phyloP scores from a whole-genome alignment of 2,888 invertebrate species.

The Campoplex capitator region DNA sequence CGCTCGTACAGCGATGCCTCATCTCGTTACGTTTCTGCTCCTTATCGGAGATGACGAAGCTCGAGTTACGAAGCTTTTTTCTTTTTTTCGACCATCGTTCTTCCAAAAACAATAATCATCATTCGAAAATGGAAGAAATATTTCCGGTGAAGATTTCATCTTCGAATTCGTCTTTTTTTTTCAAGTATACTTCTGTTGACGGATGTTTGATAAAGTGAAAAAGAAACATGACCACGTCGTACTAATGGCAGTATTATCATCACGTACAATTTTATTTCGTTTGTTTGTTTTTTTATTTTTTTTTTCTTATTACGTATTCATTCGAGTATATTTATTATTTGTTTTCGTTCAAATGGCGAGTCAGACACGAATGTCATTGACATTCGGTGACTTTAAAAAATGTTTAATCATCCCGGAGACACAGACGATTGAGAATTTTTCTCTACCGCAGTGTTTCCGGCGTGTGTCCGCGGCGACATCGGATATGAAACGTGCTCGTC shows the following conservation, averaged over 20 bases:
- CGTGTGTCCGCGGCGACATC: constrained; percentile 29
- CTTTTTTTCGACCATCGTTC: not conserved
- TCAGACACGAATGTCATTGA: constrained; percentile 11
- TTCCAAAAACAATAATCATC: not conserved
- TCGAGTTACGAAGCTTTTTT: not conserved
- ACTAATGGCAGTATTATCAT: not conserved
- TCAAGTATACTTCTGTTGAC: not conserved
- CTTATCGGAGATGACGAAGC: constrained; percentile 49
- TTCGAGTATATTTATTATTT: not conserved
- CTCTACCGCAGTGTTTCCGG: constrained; percentile 50
- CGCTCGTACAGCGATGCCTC: not conserved
- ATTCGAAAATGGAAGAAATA: not conserved
- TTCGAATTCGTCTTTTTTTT: not conserved
- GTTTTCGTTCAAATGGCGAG: constrained; percentile 13
- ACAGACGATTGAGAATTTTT: constrained; percentile 24
- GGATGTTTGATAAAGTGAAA: not conserved
- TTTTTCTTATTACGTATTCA: not conserved
- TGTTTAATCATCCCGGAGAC: constrained; percentile 25
- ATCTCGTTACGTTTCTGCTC: constrained; percentile 38
- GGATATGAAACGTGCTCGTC: constrained; percentile 48
- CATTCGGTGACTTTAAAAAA: constrained; percentile 24
- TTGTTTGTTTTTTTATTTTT: not conserved
- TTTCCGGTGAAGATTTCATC: not conserved
- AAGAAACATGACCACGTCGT: not conserved
- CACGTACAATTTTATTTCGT: not conserved